A percentile compares a stretch with the other conserved stretches of the same genome.
Conservation (phyloP, 1,140 invertebrate species). For the Ganaspis sp. region DNA sequence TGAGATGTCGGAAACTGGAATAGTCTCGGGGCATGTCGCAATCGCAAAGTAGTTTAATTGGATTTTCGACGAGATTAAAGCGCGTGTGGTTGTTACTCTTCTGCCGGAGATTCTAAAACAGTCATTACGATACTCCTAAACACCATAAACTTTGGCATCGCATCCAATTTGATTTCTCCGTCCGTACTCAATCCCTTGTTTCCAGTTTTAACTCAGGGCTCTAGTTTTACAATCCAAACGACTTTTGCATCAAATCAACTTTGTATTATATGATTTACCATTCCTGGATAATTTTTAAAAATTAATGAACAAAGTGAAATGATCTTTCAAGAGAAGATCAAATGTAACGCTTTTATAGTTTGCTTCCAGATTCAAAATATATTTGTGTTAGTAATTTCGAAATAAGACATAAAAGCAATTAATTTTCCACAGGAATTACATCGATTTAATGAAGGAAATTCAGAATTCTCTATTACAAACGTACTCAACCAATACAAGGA, state of each 20-base stretch:
- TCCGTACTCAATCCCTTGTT: neutral
- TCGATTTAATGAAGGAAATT: neutral
- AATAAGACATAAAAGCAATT: neutral
- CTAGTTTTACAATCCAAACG: no score
- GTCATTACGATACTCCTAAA: conserved; percentile 7
- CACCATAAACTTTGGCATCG: neutral
- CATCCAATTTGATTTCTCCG: neutral
- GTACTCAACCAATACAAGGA: neutral
- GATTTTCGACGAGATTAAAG: conserved; percentile 70
- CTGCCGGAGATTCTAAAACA: conserved; percentile 11
- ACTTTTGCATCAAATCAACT: no score
- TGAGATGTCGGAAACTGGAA: conserved; percentile 17
- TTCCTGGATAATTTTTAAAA: no score
- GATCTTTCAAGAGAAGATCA: no score
- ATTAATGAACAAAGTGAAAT: no score
- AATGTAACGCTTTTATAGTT: no score
- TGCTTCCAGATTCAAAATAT: no score
- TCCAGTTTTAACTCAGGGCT: no score
- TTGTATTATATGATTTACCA: no score
- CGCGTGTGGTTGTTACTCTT: conserved; percentile 51
- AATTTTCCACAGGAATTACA: conserved; percentile 10
- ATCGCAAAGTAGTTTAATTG: conserved; percentile 65
- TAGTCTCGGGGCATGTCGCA: neutral
- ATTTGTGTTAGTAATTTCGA: neutral
- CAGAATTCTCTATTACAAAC: conserved; percentile 22